Base-by-base conservation (phyloP, 2,113 vertebrate species). In the Nesogale talazaci region DNA sequence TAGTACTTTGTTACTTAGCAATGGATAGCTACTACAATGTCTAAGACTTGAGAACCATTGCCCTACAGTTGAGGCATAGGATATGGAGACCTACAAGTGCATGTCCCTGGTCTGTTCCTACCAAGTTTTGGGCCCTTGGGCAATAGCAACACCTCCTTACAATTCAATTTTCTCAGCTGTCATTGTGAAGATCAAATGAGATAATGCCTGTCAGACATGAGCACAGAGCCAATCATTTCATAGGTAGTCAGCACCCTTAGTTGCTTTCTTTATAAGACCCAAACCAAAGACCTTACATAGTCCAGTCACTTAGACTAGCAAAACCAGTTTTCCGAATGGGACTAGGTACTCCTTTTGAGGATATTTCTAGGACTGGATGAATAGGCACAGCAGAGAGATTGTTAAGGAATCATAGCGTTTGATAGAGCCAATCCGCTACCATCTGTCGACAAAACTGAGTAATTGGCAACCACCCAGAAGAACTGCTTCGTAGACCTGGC, bases 391-490 rank as follows among this genome's bases (percentile, higher is more conserved):
- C 46, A 34, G 67, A 57, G 67, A 81, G 46, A 90, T 59, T 34
- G 15, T 82, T 34, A 80, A 69, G 79, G 46, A 91, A 70, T 46
- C 29, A 31, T 79, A 70, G 61, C 31, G 79, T 79, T 59, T 46
- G 63, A 46, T 46, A 56, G n/a, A 38, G 34, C 34, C 92, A 75
- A 75, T 75, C 11, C 40, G 29, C 77, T 80, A 42, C 57, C 57
- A 29, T 75, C 82, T 90, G 92, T 40, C 16, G 72, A 80, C 56
- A 61, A 65, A 90, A 74, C 27, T 52, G 81, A 79, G 70, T 70
- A 65, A 89, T 38, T 90, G 40, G 42, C 23, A 90, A 56, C 40
- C 40, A 63, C 34, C 31, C 46, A 46, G 22, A 19, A 57, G 65
- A 38, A 75, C 34, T 31, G 6, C 40, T 36, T 57, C 75, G 75